These are phyloP conservation scores for Polylopha cassiicola DNA, from an alignment of 2,888 invertebrate genomes.

Conservation along the genomic window DNA sequence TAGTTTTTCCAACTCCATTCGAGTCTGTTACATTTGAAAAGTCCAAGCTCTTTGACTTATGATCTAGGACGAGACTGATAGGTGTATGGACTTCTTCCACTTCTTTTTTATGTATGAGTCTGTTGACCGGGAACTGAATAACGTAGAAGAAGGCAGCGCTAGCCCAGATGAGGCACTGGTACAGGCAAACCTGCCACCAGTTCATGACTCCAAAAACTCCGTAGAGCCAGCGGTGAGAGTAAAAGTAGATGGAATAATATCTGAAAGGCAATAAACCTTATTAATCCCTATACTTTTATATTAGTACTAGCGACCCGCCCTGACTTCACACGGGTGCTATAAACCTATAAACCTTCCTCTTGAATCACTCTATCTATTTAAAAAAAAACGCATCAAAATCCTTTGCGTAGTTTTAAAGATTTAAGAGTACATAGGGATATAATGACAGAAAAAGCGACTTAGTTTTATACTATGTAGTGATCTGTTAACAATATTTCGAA, in stretches of 20 bases:
- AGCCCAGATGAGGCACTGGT: conserved; percentile 54
- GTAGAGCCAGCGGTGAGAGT: conserved; percentile 69
- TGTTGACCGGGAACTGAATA: conserved; percentile 58
- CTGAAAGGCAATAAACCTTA: conserved; percentile 38
- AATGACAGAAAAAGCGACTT: too few species aligned
- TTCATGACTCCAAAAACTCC: conserved; percentile 70
- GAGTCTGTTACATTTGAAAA: conserved; percentile 1
- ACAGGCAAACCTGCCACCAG: conserved; percentile 69
- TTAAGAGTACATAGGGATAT: too few species aligned
- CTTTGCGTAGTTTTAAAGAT: too few species aligned
- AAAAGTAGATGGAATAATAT: conserved; percentile 65
- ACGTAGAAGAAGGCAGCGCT: conserved; percentile 53
- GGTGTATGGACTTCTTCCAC: background rate
- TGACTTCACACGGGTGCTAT: too few species aligned
- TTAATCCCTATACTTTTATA: too few species aligned
- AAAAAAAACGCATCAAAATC: too few species aligned
- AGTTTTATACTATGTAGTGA: too few species aligned
- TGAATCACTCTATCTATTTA: too few species aligned
- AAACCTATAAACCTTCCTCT: too few species aligned
- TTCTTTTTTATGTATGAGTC: conserved; percentile 48
- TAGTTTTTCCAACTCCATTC: conserved; percentile 9
- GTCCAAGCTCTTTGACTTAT: background rate
- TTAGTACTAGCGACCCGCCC: too few species aligned
- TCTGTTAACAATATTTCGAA: too few species aligned
- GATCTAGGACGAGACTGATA: too few species aligned